Evolutionary conservation across 2,797 vertebrate species (phyloP), one percentile per base, ranked within the genome.

Genomic region (Menidia menidia): DNA sequence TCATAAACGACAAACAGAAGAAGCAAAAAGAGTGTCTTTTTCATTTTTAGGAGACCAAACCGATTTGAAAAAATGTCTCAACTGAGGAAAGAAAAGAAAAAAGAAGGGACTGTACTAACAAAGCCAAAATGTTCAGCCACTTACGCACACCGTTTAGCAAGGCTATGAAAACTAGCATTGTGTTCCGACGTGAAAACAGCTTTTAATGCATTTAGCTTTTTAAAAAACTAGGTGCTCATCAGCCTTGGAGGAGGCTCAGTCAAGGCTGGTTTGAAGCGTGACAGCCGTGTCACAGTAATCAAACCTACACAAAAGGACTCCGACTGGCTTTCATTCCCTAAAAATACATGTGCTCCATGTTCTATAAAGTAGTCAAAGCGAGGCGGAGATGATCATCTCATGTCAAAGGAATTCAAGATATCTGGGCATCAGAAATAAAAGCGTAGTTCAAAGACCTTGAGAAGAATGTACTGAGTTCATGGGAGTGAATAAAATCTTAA

Each of bases 221-320:
- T 16, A 31, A 48, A 33, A 15, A 12, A 68, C 65, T 33, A 64
- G 18, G 33, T 75, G 53, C 35, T 71, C 25, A 73, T 73, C 60
- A 58, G 78, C 44, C 56, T 67, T 64, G 50, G 41, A 81, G 81
- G 80, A 74, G 45, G 50, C 10, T 44, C 15, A 32, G 54, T 32
- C 56, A 86, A 89, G 81, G 82, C 73, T 82, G 65, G 58, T 31
- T 53, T 65, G 48, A 76, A 85, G 47, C 64, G 50, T 35, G 53
- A 63, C 67, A 63, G 52, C 30, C 59, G 33, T 35, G 32, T 69
- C 66, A 71, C 19, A 61, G 52, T 53, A 77, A 80, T 83, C 60
- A 64, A 31, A 18, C 73, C 48, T 6, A 54, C 63, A 86, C 70
- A 84, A 87, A 79, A 73, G 41, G 62, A 78, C 70, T 79, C 18